Evolutionary conservation across 2,888 invertebrate species (phyloP), one percentile per base, ranked within the genome.

Genomic region (Odontothrips loti): DNA sequence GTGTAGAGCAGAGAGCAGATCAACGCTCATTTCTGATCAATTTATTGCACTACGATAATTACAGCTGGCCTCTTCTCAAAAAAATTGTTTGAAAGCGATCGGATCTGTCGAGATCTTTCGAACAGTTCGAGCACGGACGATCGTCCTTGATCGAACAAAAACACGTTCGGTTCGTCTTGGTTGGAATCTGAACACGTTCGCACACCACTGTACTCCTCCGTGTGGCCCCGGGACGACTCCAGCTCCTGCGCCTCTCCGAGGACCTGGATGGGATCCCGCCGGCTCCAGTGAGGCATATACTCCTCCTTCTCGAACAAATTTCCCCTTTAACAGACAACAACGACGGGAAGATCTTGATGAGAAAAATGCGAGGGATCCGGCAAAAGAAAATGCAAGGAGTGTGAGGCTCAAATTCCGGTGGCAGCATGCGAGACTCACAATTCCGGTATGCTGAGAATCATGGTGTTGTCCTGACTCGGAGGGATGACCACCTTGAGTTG

Each of bases 211-310:
- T 75, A 75, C 27, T 27, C 27, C 23, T 27, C 68, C 27, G 27
- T 10, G 68, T 27, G n/a, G 68, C 68, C 27, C 68, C 4, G 9
- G 23, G 68, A 23, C 27, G 27, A n/a, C n/a, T n/a, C 68, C 68
- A 23, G 12, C 27, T 75, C 68, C 68, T 75, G 68, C 68, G 68
- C 68, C 68, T 75, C 68, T 0, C 68, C 68, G 23, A 75, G 68
- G 27, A 75, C 68, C 68, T 75, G 68, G 23, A 75, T 27, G 9
- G 68, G 0, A 10, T 27, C 68, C 23, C 23, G 68, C 10, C 68
- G 68, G 68, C 68, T 75, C 68, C 68, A 75, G 68, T 75, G 68
- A 23, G 68, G 68, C 68, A 75, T 75, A 10, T 12, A 10, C 11
- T 10, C 1, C 9, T 75, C 68, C 11, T n/a, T 12, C 23, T 8